phyloP scores from a whole-genome alignment of 2,113 vertebrate species.

The Clarias batrachus region DNA sequence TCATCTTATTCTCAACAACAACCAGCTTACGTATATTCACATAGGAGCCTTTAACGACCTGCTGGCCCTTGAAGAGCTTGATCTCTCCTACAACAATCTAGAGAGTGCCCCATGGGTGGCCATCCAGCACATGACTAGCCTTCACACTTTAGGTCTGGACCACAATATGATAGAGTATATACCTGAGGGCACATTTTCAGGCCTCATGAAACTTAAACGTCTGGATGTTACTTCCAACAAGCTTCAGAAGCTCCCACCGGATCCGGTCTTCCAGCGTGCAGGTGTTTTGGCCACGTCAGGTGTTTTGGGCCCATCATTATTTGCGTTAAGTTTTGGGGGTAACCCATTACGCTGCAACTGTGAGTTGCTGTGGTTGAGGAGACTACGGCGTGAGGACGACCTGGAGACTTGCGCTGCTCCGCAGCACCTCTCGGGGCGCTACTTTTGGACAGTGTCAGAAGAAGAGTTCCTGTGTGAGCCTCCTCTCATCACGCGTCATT shows the following conservation, averaged over 20 bases:
- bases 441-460: slow-evolving; percentile 97
- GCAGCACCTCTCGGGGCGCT: slow-evolving; percentile 87
- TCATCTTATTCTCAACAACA: slow-evolving; percentile 97
- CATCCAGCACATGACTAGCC: slow-evolving; percentile 92
- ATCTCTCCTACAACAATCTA: slow-evolving; percentile 96
- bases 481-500: slow-evolving; percentile 94
- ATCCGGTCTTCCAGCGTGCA: slow-evolving; percentile 93
- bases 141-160: slow-evolving; percentile 94
- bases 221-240: slow-evolving; percentile 98
- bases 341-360: slow-evolving; percentile 98
- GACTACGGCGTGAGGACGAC: slow-evolving; percentile 89
- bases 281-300: slow-evolving; percentile 93
- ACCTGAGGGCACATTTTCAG: slow-evolving; percentile 96
- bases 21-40: slow-evolving; percentile 93
- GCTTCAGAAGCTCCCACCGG: slow-evolving; percentile 95
- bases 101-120: slow-evolving; percentile 95
- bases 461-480: slow-evolving; percentile 98
- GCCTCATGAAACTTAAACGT: slow-evolving; percentile 95
- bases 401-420: slow-evolving; percentile 96
- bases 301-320: slow-evolving; percentile 84
- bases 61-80: slow-evolving; percentile 93
- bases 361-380: slow-evolving; percentile 93
- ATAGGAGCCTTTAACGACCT: slow-evolving; percentile 93
- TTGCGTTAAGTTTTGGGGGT: slow-evolving; percentile 93
- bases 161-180: slow-evolving; percentile 99